Base-by-base conservation (phyloP, 2,797 vertebrate species). In the Echiichthys vipera region DNA sequence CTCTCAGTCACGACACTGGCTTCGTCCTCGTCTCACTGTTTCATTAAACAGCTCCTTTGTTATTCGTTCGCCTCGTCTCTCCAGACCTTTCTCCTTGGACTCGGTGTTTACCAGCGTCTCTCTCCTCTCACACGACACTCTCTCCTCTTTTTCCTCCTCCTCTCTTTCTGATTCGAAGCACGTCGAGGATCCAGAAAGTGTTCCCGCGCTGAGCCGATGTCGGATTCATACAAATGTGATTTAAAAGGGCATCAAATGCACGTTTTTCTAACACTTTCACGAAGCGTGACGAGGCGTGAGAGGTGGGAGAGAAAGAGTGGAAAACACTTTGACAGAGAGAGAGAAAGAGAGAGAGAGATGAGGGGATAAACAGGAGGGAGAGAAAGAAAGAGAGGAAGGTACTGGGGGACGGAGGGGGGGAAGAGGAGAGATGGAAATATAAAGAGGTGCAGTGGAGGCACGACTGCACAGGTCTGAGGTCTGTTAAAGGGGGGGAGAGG, bases 401-500 rank as follows among this genome's bases (percentile, higher is more conserved):
- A 5, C 14, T 4, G 32, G 13, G 27, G 37, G 39, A 36, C 18
- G 2, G n/a, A 56, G 27, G 20, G 13, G 9, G 40, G 18, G 42
- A n/a, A n/a, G 17, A 9, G 18, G 32, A 80, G 77, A 88, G 77
- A 58, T 75, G 59, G 73, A 79, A 80, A 77, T 63, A 59, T 58
- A 65, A 81, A 27, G 56, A 64, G 74, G 81, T n/a, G 62, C 84
- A 90, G 69, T 53, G 86, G 69, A 84, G 83, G 81, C 88, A 80
- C 82, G 20, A 65, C 84, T 86, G 85, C 75, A 63, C 85, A 77
- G 85, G 84, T 84, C 91, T 81, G 82, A 61, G 65, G 88, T 89
- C 87, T 91, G 92, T 90, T 92, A 88, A 91, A 93, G 89, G 75
- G 84, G 83, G 86, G 79, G 79, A 85, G 84, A 34, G 55, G 34